A percentile compares a stretch with the other conserved stretches of the same genome.
phyloP scores from a whole-genome alignment of 2,888 invertebrate genomes.

The Eubasilissa splendida region DNA sequence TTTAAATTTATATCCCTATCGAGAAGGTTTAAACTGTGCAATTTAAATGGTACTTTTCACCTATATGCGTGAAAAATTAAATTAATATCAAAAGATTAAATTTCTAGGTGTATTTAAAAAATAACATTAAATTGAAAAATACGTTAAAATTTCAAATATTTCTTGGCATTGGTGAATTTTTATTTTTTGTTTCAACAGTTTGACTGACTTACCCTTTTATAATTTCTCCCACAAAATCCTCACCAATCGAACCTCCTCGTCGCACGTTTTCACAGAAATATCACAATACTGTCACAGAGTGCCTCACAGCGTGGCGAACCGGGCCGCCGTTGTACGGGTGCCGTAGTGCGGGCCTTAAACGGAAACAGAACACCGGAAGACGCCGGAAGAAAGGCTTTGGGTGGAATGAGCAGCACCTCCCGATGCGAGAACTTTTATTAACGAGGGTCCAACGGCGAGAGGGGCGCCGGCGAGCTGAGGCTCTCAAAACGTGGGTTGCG shows the following conservation, averaged over 20 bases:
- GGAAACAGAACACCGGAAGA: conserved; percentile 22
- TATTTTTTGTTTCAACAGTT: background rate
- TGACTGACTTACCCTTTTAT: background rate
- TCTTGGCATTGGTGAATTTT: background rate
- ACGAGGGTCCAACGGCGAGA: background rate
- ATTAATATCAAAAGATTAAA: no score
- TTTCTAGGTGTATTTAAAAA: no score
- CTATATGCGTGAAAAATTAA: no score
- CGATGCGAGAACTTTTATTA: conserved; percentile 14
- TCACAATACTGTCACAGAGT: conserved; percentile 2
- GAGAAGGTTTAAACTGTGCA: no score
- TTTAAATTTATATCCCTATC: no score
- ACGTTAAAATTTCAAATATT: no score
- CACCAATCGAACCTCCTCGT: background rate
- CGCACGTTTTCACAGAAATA: background rate
- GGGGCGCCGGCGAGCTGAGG: background rate
- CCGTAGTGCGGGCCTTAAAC: background rate
- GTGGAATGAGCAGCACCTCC: conserved; percentile 18
- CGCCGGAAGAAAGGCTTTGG: conserved; percentile 28
- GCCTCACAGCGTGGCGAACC: background rate
- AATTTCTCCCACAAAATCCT: background rate
- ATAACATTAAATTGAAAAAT: no score
- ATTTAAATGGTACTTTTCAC: no score
- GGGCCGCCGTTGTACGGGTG: background rate
- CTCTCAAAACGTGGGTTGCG: background rate